Evolutionary conservation across 2,888 invertebrate species (phyloP).

Genomic region (Sinentomon sp.): DNA sequence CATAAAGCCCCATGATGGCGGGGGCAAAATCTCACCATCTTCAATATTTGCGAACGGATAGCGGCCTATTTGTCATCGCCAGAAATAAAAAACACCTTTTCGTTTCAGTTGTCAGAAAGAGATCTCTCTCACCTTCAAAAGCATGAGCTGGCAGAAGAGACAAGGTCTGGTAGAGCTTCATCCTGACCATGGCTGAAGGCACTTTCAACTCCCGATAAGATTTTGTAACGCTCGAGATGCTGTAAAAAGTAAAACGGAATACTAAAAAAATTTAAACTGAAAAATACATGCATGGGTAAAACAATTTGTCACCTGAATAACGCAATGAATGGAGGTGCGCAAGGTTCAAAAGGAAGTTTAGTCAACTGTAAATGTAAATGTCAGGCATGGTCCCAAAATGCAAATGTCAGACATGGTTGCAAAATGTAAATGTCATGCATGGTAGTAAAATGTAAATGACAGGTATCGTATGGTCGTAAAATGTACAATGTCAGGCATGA

Average conservation of each 20-base stretch:
- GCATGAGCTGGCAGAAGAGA: constrained; percentile 44
- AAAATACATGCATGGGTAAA: neutral
- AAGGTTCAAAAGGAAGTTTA: neutral
- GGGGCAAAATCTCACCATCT: no score
- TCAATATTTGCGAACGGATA: no score
- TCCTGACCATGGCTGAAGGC: constrained; percentile 69
- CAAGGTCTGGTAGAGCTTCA: constrained; percentile 71
- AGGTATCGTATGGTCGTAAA: no score
- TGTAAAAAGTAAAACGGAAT: constrained; percentile 21
- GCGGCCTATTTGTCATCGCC: no score
- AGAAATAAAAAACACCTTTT: no score
- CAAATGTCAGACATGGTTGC: no score
- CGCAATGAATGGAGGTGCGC: neutral
- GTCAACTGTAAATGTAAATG: neutral
- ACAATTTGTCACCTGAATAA: neutral
- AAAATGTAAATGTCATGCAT: constrained; percentile 8
- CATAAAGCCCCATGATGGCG: no score
- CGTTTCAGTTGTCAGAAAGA: no score
- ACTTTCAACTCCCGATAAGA: constrained; percentile 80
- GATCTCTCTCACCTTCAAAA: constrained; percentile 43
- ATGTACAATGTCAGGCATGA: no score
- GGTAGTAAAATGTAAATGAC: neutral
- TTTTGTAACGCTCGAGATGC: constrained; percentile 55
- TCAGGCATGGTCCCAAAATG: no score
- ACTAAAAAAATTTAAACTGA: constrained; percentile 1